A percentile compares a stretch with the other conserved stretches of the same genome.
phyloP scores from a whole-genome alignment of 2,797 vertebrate species.

The Lagocephalus sceleratus region DNA sequence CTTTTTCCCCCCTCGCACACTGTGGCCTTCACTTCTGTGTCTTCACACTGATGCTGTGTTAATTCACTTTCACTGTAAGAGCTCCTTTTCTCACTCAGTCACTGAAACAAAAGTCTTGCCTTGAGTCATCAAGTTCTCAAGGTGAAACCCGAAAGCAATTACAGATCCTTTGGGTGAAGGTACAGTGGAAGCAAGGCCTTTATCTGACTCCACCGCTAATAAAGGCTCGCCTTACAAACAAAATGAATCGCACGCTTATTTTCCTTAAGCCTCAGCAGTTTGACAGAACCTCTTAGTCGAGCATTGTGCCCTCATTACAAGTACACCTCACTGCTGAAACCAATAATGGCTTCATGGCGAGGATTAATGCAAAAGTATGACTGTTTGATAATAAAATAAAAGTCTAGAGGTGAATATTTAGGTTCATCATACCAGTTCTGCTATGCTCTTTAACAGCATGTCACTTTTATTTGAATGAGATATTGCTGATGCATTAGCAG shows the following conservation, averaged over 20 bases:
- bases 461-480: neutral
- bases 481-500: too few relatives aligned
- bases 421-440: too few relatives aligned
- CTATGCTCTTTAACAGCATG: neutral
- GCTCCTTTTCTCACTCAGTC: constrained; percentile 47
- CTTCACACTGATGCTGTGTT: constrained; percentile 41
- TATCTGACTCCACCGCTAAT: constrained; percentile 52
- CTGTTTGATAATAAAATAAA: too few relatives aligned
- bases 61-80: constrained; percentile 49
- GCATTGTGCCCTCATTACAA: constrained; percentile 57
- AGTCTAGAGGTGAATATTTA: neutral
- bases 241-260: constrained; percentile 66
- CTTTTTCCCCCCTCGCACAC: constrained; percentile 19
- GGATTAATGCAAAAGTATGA: too few relatives aligned
- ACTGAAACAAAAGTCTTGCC: constrained; percentile 64
- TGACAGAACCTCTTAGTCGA: constrained; percentile 47
- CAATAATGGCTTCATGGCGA: constrained; percentile 44
- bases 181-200: constrained; percentile 52
- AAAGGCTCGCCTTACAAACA: constrained; percentile 70
- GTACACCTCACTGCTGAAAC: constrained; percentile 44
- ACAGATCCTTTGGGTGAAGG: constrained; percentile 52
- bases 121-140: constrained; percentile 73
- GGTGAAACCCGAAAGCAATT: constrained; percentile 72
- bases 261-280: constrained; percentile 69
- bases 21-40: constrained; percentile 29